Base-by-base conservation (phyloP, 2,797 vertebrate genomes). In the Chaenodraco wilsoni region DNA sequence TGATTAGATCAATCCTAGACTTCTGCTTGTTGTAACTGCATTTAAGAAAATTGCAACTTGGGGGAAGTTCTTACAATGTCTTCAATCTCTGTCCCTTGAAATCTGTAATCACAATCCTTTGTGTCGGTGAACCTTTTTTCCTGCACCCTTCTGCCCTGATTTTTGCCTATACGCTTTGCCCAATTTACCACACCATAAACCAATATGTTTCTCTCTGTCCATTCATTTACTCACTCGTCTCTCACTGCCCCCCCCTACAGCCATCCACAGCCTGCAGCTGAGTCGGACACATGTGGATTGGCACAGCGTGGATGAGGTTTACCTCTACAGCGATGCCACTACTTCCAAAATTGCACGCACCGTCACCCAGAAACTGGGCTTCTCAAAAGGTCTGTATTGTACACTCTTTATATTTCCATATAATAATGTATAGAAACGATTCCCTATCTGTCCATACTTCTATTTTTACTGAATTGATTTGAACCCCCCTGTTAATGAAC, bases 281-380 rank as follows among this genome's bases (percentile, higher is more conserved):
- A 99, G 97, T 79, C 95, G 97, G 48, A 99, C 94, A 79, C 98
- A 99, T 0, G 96, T 99, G 79, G 98, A 99, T 84, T 99, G 98
- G 98, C 97, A 99, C 90, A 96, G 97, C 12, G 94, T 98, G 91
- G 96, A 99, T 13, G 98, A 99, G 81, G 96, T 99, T 0, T 99
- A 99, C 91, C 95, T 99, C 74, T 99, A 99, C 93, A 99, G 98
- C 15, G 98, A 99, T 37, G 97, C 98, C 77, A 99, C 98, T 31
- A 99, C 98, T 10, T 99, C 98, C 73, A 99, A 99, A 94, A 99
- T 99, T 69, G 98, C 98, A 51, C 96, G 98, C 83, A 98, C 96
- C 0, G 98, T 99, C 70, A 98, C 97, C 0, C 97, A 98, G 82
- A 99, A 99, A 85, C 91, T 99, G 85, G 98, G 98, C 0, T 99